Evolutionary conservation across 2,113 vertebrate genomes (phyloP).

Genomic region (Pagrus major): DNA sequence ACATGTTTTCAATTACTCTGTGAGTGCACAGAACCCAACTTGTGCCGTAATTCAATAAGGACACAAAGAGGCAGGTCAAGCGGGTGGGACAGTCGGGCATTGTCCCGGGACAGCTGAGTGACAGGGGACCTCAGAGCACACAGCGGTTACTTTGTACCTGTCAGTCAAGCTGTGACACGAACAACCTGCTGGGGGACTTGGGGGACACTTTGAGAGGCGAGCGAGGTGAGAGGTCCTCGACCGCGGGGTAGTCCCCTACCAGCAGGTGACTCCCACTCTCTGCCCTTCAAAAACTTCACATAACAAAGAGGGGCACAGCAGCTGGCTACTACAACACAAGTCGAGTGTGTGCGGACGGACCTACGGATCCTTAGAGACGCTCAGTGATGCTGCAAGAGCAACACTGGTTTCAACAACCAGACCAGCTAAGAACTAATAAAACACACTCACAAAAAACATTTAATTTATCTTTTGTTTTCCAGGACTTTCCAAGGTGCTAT

Average conservation of each 20-base stretch:
- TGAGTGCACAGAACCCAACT: constrained; percentile 52
- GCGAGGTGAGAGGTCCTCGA: constrained; percentile 69
- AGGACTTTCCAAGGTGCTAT: neutral
- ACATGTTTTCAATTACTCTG: constrained; percentile 77
- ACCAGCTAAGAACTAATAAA: neutral
- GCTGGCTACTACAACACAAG: constrained; percentile 35
- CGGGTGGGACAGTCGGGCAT: constrained; percentile 45
- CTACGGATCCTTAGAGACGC: neutral
- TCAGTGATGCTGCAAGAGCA: neutral
- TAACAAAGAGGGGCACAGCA: constrained; percentile 40
- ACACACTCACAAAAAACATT: neutral
- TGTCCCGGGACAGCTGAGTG: constrained; percentile 81
- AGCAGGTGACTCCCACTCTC: constrained; percentile 44
- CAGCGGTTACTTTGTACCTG: constrained; percentile 78
- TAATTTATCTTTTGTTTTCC: neutral
- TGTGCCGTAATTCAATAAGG: constrained; percentile 78
- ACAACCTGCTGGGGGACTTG: constrained; percentile 39
- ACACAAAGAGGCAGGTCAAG: constrained; percentile 67
- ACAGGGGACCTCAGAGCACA: constrained; percentile 66
- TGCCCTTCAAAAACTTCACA: constrained; percentile 12
- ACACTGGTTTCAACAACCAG: neutral
- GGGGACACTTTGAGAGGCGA: constrained; percentile 9
- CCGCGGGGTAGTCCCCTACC: constrained; percentile 31
- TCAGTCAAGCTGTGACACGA: constrained; percentile 79
- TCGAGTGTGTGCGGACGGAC: neutral